These are phyloP conservation scores for Acleris cristana DNA, from an alignment of 2,888 invertebrate species.

Conservation along the genomic window DNA sequence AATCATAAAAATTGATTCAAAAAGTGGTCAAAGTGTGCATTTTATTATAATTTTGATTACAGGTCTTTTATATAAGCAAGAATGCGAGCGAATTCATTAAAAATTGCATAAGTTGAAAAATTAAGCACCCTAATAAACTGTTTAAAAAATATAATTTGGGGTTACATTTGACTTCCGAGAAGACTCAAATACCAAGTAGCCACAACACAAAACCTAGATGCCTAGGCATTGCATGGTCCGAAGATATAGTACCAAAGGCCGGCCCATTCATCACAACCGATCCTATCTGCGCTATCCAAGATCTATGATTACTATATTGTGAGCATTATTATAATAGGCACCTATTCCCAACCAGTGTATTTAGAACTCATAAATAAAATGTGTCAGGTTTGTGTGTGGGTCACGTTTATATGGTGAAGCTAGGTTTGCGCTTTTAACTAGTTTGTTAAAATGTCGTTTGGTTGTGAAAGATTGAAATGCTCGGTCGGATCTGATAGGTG, in stretches of 20 bases:
- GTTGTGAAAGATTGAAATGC: conserved; percentile 33
- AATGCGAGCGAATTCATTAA: too few species aligned
- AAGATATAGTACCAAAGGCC: conserved; percentile 16
- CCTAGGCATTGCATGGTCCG: conserved; percentile 14
- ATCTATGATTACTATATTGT: conserved; percentile 43
- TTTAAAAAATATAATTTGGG: too few species aligned
- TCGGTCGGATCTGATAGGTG: neutral
- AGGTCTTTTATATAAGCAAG: too few species aligned
- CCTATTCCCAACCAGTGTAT: conserved; percentile 5
- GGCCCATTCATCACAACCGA: conserved; percentile 41
- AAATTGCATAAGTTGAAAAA: too few species aligned
- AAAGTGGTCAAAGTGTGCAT: too few species aligned
- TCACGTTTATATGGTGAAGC: neutral
- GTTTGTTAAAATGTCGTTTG: conserved; percentile 29
- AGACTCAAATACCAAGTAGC: neutral
- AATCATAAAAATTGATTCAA: too few species aligned
- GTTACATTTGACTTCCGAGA: neutral
- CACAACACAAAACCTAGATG: too few species aligned
- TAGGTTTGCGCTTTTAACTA: conserved; percentile 28
- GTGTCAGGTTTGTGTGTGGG: neutral
- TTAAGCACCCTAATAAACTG: too few species aligned
- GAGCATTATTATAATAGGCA: conserved; percentile 43
- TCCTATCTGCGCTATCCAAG: conserved; percentile 39
- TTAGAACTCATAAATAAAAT: neutral
- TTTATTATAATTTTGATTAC: too few species aligned